phyloP scores from a whole-genome alignment of 2,797 vertebrate genomes.

The Gadopsis marmoratus region DNA sequence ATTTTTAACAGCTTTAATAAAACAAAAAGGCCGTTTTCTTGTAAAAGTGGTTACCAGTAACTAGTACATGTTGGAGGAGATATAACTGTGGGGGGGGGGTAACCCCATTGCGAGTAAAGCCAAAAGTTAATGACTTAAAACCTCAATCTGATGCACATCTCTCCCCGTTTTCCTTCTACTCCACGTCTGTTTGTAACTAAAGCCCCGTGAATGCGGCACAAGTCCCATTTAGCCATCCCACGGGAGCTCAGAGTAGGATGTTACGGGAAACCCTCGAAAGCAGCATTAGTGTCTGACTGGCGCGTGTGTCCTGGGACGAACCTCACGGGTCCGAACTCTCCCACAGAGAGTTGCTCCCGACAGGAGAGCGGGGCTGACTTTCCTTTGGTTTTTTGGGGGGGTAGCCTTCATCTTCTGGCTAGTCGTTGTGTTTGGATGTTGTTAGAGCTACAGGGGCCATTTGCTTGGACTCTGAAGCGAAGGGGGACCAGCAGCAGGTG shows the following conservation, averaged over 20 bases:
- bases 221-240: neutral
- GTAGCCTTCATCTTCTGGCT: too few relatives aligned
- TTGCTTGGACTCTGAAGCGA: neutral
- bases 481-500: constrained; percentile 69
- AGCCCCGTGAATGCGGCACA: constrained; percentile 24
- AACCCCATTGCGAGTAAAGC: neutral
- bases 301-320: constrained; percentile 58
- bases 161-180: neutral
- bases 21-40: neutral
- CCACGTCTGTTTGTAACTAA: neutral
- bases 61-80: neutral
- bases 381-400: accelerated
- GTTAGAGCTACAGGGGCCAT: neutral
- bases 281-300: constrained; percentile 68
- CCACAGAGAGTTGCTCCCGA: neutral
- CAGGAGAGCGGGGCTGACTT: neutral
- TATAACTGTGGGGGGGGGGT: too few relatives aligned
- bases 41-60: neutral
- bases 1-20: neutral
- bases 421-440: neutral
- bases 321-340: constrained; percentile 55
- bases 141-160: neutral
- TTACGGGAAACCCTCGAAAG: constrained; percentile 59
- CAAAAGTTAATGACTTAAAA: neutral
- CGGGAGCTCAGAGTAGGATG: neutral